Evolutionary conservation across 2,797 vertebrate species (phyloP), one percentile per base, ranked within the genome.

Genomic region (Halcyon leucocephala): DNA sequence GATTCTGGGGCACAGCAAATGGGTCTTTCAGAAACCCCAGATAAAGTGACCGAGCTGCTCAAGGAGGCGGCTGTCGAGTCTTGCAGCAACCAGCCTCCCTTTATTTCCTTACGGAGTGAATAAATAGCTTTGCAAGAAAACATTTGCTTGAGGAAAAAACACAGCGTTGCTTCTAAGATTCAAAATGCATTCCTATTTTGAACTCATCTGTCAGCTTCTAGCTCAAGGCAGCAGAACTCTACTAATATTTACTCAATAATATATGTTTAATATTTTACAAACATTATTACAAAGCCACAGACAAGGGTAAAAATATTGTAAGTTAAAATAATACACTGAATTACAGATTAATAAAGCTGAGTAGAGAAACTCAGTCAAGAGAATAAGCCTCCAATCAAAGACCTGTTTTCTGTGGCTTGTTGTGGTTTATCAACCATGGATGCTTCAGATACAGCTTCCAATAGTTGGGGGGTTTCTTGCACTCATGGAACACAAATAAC

Each of bases 201-300:
- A 92, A 92, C 35, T 83, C 51, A 69, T 81, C 42, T 92, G 55
- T 79, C 78, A 91, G 37, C 46, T 89, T 82, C 74, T 86, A 80
- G 88, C 80, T 89, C 80, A 91, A 91, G 82, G 94, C 89, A 82
- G 83, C 28, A 81, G 33, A 81, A 64, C 11, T 70, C 76, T 54
- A 91, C 88, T 93, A 93, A 60, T 82, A 94, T 78, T 76, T 90
- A 76, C 90, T 94, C 90, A 95, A 81, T 78, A 77, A 82, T 65
- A 33, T 15, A 74, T 29, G 24, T 28, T 79, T 62, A 76, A 49
- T 62, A 70, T 90, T 90, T 94, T 64, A 88, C 25, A 86, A 87
- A 86, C 83, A 60, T 72, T 71, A 58, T 55, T 93, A 93, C n/a
- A 88, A 91, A 86, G 31, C 57, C 58, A 90, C 17, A 91, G 61